Conservation (phyloP, 2,888 invertebrate species). For the Hypolimnas misippus region DNA sequence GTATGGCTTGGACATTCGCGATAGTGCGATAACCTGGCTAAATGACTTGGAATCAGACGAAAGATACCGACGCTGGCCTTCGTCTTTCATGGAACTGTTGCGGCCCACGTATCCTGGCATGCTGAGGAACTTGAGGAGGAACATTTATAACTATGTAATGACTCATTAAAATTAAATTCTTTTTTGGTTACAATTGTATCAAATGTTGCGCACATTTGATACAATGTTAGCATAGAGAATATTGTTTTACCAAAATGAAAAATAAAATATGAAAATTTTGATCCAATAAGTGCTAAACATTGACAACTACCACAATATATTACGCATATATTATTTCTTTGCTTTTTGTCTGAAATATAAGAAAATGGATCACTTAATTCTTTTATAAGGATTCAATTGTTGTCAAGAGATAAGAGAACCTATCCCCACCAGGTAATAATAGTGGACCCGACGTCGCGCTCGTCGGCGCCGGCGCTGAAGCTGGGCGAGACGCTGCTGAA, state of each 20-base stretch:
- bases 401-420: too few species aligned
- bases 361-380: too few species aligned
- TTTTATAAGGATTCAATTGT: too few species aligned
- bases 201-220: too few species aligned
- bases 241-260: too few species aligned
- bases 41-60: slow-evolving; percentile 97
- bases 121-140: slow-evolving; percentile 93
- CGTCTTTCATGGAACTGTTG: slow-evolving; percentile 93
- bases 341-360: too few species aligned
- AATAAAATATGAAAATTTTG: too few species aligned
- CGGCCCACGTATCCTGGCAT: slow-evolving; percentile 99
- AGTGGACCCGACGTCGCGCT: slow-evolving; percentile 90
- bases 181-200: too few species aligned
- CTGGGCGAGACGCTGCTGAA: slow-evolving; percentile 95
- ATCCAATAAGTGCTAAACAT: too few species aligned
- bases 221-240: neutral
- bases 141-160: slow-evolving; percentile 91
- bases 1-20: slow-evolving; percentile 97
- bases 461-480: slow-evolving; percentile 89
- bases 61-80: slow-evolving; percentile 94
- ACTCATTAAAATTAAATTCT: too few species aligned
- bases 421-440: slow-evolving; percentile 87
- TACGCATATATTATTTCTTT: too few species aligned
- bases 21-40: slow-evolving; percentile 96
- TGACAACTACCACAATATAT: too few species aligned